A percentile compares a stretch with the other conserved stretches of the same genome.
phyloP scores from a whole-genome alignment of 2,888 invertebrate species.

The Desoria tigrina region DNA sequence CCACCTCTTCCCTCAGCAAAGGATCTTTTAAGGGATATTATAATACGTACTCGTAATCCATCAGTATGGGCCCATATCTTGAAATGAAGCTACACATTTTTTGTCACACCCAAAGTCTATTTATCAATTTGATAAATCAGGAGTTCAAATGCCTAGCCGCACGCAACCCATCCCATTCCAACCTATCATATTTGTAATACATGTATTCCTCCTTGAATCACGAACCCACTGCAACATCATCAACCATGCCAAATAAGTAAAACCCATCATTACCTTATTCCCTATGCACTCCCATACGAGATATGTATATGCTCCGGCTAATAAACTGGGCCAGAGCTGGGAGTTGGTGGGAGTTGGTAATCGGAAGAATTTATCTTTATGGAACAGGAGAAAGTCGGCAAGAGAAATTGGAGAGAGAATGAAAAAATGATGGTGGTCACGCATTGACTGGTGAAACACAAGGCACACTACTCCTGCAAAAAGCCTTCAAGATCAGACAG shows the following conservation, averaged over 20 bases:
- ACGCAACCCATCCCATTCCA: conserved; percentile 5
- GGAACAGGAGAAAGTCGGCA: conserved; percentile 13
- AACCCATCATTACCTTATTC: not conserved
- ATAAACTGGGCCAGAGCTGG: not conserved
- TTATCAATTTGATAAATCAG: conserved; percentile 23
- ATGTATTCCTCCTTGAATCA: no score
- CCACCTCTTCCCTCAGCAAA: no score
- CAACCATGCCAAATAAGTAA: no score
- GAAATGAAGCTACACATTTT: not conserved
- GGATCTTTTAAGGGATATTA: no score
- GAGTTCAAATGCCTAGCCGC: conserved; percentile 3
- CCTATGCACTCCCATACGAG: not conserved
- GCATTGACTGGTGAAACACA: conserved; percentile 36
- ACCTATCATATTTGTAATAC: not conserved
- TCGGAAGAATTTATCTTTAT: conserved; percentile 1
- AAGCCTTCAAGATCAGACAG: no score
- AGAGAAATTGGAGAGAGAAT: conserved; percentile 33
- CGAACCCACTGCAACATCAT: no score
- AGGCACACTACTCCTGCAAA: no score
- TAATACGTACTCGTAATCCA: no score
- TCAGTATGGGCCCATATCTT: not conserved
- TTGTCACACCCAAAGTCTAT: conserved; percentile 21
- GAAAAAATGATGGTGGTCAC: conserved; percentile 44
- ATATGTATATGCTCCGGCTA: not conserved
- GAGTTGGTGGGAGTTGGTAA: not conserved